Evolutionary conservation across 2,888 invertebrate genomes (phyloP).

Genomic region (Dryomyza anilis): DNA sequence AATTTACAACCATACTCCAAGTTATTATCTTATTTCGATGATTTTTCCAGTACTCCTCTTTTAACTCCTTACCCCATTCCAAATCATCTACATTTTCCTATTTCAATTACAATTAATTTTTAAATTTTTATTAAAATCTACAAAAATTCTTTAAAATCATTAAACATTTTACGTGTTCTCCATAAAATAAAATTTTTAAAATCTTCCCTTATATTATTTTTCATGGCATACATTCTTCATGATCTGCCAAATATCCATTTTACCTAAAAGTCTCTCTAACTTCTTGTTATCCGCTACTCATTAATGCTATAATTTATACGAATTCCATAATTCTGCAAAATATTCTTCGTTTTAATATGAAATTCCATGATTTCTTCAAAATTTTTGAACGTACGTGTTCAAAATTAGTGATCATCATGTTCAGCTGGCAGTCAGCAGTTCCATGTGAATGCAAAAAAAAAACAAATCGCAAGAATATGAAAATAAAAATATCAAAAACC

Average conservation of each 20-base stretch:
- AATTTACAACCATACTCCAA: too few relatives aligned
- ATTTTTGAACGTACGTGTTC: slow-evolving; percentile 56
- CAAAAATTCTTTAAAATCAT: too few relatives aligned
- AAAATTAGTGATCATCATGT: slow-evolving; percentile 44
- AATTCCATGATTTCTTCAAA: slow-evolving; percentile 45
- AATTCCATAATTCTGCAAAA: not conserved
- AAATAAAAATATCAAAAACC: slow-evolving; percentile 29
- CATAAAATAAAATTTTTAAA: too few relatives aligned
- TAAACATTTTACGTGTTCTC: too few relatives aligned
- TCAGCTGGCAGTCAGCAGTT: not conserved
- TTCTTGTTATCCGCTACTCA: too few relatives aligned
- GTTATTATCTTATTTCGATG: too few relatives aligned
- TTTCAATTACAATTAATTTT: slow-evolving; percentile 3
- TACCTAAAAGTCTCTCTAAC: too few relatives aligned
- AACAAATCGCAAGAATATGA: slow-evolving; percentile 8
- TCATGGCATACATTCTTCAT: too few relatives aligned
- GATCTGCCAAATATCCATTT: too few relatives aligned
- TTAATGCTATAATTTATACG: too few relatives aligned
- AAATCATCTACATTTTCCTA: not conserved
- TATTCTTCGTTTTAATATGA: not conserved
- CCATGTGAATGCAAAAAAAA: not conserved
- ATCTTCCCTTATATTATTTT: too few relatives aligned
- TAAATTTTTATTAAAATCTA: not conserved
- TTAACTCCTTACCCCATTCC: not conserved
- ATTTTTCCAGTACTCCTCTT: too few relatives aligned